A percentile compares a stretch with the other conserved stretches of the same genome.
These are phyloP conservation scores for Myoxocephalus aenaeus DNA, from an alignment of 2,797 vertebrate genomes.

Conservation along the genomic window DNA sequence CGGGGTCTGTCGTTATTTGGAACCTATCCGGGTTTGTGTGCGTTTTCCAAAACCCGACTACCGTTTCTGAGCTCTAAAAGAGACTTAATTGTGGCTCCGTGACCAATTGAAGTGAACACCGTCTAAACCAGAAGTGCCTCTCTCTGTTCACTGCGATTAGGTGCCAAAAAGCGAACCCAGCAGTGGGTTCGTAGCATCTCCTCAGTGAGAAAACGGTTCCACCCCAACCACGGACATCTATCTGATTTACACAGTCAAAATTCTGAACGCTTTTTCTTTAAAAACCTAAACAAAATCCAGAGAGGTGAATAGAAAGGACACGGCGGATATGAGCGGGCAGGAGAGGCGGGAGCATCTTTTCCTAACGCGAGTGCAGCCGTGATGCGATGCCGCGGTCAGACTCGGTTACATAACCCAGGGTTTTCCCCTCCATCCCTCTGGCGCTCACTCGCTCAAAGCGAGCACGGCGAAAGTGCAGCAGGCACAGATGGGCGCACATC, in stretches of 20 bases:
- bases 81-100: slow-evolving; percentile 77
- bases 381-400: slow-evolving; percentile 27
- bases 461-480: slow-evolving; percentile 28
- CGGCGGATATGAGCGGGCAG: neutral
- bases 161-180: slow-evolving; percentile 25
- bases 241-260: neutral
- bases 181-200: neutral
- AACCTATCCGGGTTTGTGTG: slow-evolving; percentile 42
- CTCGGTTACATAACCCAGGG: slow-evolving; percentile 69
- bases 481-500: slow-evolving; percentile 66
- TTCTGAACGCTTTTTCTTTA: neutral
- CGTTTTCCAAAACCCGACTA: slow-evolving; percentile 41
- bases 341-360: neutral
- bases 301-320: neutral
- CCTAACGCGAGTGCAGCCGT: slow-evolving; percentile 30
- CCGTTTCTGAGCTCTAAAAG: slow-evolving; percentile 65
- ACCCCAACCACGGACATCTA: neutral
- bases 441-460: slow-evolving; percentile 3
- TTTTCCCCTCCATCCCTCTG: slow-evolving; percentile 42
- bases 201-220: neutral
- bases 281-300: neutral
- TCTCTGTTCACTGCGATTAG: slow-evolving; percentile 46
- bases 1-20: slow-evolving; percentile 35
- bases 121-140: slow-evolving; percentile 53
- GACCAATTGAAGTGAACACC: slow-evolving; percentile 80